A percentile compares a stretch with the other conserved stretches of the same genome.
Conservation (phyloP, 1,140 invertebrate species). For the Aporrectodea caliginosa region DNA sequence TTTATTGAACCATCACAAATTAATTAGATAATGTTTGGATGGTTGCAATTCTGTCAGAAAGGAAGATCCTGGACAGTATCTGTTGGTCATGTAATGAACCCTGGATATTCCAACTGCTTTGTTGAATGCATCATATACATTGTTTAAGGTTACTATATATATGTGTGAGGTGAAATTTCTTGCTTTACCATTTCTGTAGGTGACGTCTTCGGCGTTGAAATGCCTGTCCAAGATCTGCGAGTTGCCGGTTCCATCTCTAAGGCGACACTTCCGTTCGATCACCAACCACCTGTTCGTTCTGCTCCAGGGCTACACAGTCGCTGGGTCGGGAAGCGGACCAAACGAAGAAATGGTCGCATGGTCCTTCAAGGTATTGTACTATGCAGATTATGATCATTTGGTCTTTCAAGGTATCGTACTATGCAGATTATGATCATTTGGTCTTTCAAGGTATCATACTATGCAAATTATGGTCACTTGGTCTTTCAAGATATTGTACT, state of each 20-base stretch:
- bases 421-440: conserved; percentile 80
- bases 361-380: conserved; percentile 81
- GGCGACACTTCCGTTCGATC: conserved; percentile 64
- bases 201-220: conserved; percentile 52
- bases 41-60: too few relatives aligned
- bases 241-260: conserved; percentile 69
- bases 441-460: conserved; percentile 81
- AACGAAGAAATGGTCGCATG: conserved; percentile 81
- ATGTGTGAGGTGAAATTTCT: too few relatives aligned
- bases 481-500: conserved; percentile 81
- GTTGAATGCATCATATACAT: too few relatives aligned
- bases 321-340: conserved; percentile 75
- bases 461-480: conserved; percentile 79
- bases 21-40: too few relatives aligned
- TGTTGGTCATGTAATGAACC: too few relatives aligned
- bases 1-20: too few relatives aligned
- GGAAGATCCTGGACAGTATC: too few relatives aligned
- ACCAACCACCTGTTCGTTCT: conserved; percentile 73
- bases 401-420: too few relatives aligned
- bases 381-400: too few relatives aligned
- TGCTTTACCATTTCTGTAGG: too few relatives aligned
- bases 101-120: too few relatives aligned
- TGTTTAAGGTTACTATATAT: too few relatives aligned
- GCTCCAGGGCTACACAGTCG: conserved; percentile 81
- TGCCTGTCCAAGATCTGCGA: conserved; percentile 62